phyloP scores from a whole-genome alignment of 2,113 vertebrate species.

The Elephas maximus region DNA sequence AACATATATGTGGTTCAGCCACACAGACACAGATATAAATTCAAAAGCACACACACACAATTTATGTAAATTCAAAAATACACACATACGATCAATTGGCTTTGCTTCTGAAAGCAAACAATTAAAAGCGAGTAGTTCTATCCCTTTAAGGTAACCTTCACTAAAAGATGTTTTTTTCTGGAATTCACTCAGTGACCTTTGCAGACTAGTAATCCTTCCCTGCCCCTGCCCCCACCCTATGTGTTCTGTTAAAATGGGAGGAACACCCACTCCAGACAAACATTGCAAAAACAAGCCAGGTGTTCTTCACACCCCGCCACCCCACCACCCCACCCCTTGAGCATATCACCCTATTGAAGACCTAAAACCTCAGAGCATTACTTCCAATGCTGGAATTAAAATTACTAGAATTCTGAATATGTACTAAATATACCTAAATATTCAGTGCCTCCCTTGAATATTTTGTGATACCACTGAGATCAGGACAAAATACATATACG shows the following conservation, averaged over 20 bases:
- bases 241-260: not conserved
- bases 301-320: not conserved
- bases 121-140: not conserved
- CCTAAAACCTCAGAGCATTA: not conserved
- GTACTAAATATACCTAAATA: not conserved
- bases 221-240: accelerated
- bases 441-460: constrained; percentile 12
- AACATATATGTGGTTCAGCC: not conserved
- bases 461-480: not conserved
- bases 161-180: not conserved
- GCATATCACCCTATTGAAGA: not conserved
- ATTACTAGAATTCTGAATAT: not conserved
- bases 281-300: not conserved
- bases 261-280: not conserved
- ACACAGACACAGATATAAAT: not conserved
- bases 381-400: not conserved
- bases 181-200: not conserved
- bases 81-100: not conserved
- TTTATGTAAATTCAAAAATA: too few species aligned
- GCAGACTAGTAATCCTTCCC: not conserved
- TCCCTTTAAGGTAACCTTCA: not conserved
- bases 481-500: not conserved
- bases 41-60: not conserved
- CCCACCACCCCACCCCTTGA: accelerated
- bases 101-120: not conserved